These are phyloP conservation scores for Varecia variegata DNA, from an alignment of 2,797 vertebrate species.

Conservation along the genomic window DNA sequence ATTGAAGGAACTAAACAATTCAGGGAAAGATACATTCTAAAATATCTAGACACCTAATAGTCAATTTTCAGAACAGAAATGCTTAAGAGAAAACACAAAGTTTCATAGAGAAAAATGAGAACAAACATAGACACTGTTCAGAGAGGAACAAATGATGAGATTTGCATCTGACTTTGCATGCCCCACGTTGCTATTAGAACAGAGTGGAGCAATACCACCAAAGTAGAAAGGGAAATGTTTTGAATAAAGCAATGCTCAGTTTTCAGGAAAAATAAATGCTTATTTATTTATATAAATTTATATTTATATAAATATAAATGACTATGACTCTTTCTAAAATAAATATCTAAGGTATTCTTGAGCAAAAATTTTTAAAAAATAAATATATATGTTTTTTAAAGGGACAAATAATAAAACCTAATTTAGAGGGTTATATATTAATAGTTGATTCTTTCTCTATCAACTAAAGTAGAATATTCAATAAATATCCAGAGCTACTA, in stretches of 20 bases:
- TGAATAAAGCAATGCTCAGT: neutral
- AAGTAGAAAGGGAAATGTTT: neutral
- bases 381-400: neutral
- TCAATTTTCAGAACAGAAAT: neutral
- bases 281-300: too few species aligned
- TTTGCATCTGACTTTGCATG: neutral
- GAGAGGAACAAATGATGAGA: neutral
- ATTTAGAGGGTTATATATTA: neutral
- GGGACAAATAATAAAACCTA: neutral
- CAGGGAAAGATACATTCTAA: neutral
- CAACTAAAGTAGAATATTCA: neutral
- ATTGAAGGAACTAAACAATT: neutral
- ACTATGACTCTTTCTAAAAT: neutral
- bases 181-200: neutral
- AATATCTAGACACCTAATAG: neutral
- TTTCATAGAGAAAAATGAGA: neutral
- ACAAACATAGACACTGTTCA: neutral
- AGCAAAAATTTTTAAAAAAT: neutral
- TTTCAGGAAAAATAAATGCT: neutral
- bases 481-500: too few species aligned
- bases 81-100: neutral
- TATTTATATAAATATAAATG: too few species aligned
- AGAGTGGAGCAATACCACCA: neutral
- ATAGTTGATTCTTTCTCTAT: neutral
- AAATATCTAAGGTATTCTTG: neutral